Percentiles rank a stretch among this genome's conserved stretches.
Conservation (phyloP, 2,113 vertebrate genomes). For the Sinosuthora webbiana region DNA sequence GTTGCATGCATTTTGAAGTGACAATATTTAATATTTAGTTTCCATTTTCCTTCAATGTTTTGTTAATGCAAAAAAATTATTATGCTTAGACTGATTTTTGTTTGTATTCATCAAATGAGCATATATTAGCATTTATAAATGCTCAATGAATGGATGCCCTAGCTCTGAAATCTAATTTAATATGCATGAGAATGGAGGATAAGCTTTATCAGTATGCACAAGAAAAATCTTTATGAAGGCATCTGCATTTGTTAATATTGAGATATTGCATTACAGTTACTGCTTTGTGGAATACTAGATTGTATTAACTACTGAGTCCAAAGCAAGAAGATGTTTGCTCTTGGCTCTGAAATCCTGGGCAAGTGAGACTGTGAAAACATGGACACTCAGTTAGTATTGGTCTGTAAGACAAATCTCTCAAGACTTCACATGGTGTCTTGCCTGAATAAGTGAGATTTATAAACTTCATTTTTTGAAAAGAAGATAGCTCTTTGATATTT, state of each 20-base stretch:
- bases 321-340: not conserved
- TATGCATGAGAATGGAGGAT: constrained; percentile 43
- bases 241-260: constrained; percentile 1
- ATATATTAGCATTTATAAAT: constrained; percentile 66
- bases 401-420: not conserved
- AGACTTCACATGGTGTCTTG: not conserved
- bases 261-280: not conserved
- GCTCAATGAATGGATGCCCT: constrained; percentile 28
- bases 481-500: not conserved
- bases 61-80: constrained; percentile 42
- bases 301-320: not conserved
- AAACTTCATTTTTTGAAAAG: not conserved
- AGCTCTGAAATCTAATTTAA: constrained; percentile 53
- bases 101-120: constrained; percentile 61
- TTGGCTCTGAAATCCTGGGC: not conserved
- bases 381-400: not conserved
- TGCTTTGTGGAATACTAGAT: not conserved
- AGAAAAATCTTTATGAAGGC: constrained; percentile 37
- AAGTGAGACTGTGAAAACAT: not conserved
- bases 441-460: not conserved
- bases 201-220: constrained; percentile 45
- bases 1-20: not conserved
- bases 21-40: constrained; percentile 39
- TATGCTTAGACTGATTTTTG: constrained; percentile 50
- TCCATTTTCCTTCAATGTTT: constrained; percentile 34